A percentile compares a stretch with the other conserved stretches of the same genome.
phyloP scores from a whole-genome alignment of 2,797 vertebrate species.

The Micrastur ruficollis region DNA sequence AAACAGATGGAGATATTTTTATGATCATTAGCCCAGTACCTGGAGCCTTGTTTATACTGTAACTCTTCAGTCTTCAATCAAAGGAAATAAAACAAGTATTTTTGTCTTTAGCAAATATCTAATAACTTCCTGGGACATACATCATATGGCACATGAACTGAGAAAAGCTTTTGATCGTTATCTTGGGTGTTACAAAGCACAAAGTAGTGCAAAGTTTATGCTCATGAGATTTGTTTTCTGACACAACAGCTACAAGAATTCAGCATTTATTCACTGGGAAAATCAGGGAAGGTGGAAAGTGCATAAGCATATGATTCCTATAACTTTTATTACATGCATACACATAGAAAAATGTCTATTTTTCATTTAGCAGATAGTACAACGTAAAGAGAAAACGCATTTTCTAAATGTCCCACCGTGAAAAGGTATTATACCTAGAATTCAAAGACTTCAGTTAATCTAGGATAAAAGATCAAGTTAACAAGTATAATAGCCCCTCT shows the following conservation, averaged over 20 bases:
- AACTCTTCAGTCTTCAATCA: neutral
- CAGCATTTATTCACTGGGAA: neutral
- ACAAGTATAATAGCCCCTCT: slow-evolving; percentile 37
- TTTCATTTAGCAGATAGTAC: neutral
- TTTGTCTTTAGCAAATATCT: neutral
- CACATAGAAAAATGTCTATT: neutral
- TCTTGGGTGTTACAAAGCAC: neutral
- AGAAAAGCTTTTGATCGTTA: slow-evolving; percentile 32
- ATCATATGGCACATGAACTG: neutral
- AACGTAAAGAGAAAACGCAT: neutral
- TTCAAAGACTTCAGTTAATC: slow-evolving; percentile 28
- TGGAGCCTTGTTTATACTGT: neutral
- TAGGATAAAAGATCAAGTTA: slow-evolving; percentile 45
- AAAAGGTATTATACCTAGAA: slow-evolving; percentile 26
- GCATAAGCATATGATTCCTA: neutral
- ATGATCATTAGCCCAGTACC: neutral
- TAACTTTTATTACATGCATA: neutral
- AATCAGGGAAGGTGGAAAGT: neutral
- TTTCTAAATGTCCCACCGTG: neutral
- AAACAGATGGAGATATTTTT: neutral
- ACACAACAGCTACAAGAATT: slow-evolving; percentile 12
- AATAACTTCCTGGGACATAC: neutral
- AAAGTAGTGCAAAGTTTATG: neutral
- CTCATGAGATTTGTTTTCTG: neutral
- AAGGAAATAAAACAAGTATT: neutral